Evolutionary conservation across 2,797 vertebrate genomes (phyloP).

Genomic region (Sebastes hopkinsi): DNA sequence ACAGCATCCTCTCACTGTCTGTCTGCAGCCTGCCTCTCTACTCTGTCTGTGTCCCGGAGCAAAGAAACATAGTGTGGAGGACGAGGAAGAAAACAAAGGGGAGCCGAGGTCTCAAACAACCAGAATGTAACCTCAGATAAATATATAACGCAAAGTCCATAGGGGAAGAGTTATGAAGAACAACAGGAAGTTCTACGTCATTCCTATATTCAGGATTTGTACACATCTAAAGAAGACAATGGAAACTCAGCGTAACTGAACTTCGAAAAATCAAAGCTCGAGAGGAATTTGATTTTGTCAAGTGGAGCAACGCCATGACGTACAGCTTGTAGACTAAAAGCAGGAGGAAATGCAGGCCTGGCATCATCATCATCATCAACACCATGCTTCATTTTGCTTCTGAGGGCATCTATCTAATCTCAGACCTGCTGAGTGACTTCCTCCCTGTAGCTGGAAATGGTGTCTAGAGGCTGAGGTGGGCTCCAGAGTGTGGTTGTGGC

Average conservation of each 20-base stretch:
- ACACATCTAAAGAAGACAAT: neutral
- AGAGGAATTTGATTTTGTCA: neutral
- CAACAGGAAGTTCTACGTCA: constrained; percentile 17
- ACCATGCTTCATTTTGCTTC: neutral
- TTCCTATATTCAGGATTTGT: constrained; percentile 4
- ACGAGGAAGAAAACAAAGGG: constrained; percentile 24
- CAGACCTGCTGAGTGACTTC: constrained; percentile 3
- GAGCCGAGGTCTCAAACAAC: neutral
- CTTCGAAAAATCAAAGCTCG: neutral
- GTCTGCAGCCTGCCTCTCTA: constrained; percentile 46
- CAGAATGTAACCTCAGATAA: neutral
- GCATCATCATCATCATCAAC: neutral
- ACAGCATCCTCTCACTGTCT: constrained; percentile 52
- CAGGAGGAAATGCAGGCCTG: constrained; percentile 18
- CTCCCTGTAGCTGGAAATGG: constrained; percentile 13
- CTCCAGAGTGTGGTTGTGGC: constrained; percentile 39
- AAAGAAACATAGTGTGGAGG: constrained; percentile 32
- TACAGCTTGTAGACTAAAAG: neutral
- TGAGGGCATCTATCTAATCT: neutral
- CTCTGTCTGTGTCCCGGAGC: constrained; percentile 46
- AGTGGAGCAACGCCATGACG: neutral
- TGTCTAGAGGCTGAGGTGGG: constrained; percentile 42
- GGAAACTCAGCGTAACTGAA: neutral
- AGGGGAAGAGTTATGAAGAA: constrained; percentile 11
- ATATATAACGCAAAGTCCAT: neutral